These are phyloP conservation scores for Drosophila sp. DNA, from an alignment of 1,140 invertebrate genomes.

Conservation along the genomic window DNA sequence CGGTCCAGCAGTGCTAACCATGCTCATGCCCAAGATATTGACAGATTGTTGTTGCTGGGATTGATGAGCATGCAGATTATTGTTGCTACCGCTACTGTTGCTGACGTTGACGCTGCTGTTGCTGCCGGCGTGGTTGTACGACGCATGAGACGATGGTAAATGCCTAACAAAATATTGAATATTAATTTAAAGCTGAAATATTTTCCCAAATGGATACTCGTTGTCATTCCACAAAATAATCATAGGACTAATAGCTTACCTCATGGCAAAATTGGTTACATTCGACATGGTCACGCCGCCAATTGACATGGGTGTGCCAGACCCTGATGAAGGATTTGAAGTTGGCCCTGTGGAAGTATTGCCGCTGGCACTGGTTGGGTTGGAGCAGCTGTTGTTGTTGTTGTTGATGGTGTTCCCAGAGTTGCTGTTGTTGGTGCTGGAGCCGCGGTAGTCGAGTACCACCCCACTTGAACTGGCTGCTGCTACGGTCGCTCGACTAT, in stretches of 20 bases:
- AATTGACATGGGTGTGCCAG: conserved; percentile 37
- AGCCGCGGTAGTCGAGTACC: conserved; percentile 52
- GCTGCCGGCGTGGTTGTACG: conserved; percentile 49
- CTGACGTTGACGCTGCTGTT: conserved; percentile 36
- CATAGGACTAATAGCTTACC: conserved; percentile 33
- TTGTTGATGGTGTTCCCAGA: conserved; percentile 22
- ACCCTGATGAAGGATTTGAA: neutral
- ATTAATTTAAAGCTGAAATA: too few species aligned
- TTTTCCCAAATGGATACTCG: neutral
- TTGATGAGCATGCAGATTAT: conserved; percentile 38
- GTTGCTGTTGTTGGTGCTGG: conserved; percentile 28
- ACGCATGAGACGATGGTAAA: conserved; percentile 38
- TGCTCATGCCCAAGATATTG: conserved; percentile 54
- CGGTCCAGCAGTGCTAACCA: conserved; percentile 39
- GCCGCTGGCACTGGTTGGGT: conserved; percentile 17
- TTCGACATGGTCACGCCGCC: conserved; percentile 41
- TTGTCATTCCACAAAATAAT: neutral
- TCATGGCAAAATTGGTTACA: conserved; percentile 47
- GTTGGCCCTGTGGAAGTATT: conserved; percentile 19
- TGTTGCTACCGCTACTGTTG: conserved; percentile 39
- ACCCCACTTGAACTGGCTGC: conserved; percentile 57
- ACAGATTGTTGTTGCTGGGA: conserved; percentile 42
- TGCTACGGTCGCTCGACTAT: conserved; percentile 52
- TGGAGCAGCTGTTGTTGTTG: conserved; percentile 27
- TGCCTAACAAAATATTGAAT: conserved; percentile 31